phyloP scores from a whole-genome alignment of 1,140 invertebrate genomes.

The Paramacrobiotus metropolitanus region DNA sequence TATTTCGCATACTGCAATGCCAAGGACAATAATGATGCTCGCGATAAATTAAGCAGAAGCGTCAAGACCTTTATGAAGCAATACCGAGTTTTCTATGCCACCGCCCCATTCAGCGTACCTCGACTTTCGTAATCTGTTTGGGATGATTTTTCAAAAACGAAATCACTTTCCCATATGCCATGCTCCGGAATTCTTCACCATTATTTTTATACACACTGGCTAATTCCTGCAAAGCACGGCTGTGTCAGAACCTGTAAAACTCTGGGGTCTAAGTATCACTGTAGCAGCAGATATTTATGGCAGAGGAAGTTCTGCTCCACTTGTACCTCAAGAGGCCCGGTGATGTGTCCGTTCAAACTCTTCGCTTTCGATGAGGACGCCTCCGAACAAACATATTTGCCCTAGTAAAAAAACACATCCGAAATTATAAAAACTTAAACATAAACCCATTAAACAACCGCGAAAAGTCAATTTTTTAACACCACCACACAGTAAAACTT shows the following conservation, averaged over 20 bases:
- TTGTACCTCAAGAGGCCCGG: not conserved
- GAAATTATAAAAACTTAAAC: too few relatives aligned
- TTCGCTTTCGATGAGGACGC: not conserved
- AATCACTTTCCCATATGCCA: conserved; percentile 1
- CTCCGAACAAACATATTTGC: not conserved
- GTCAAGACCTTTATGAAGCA: too few relatives aligned
- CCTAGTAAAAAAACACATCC: not conserved
- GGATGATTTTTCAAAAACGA: not conserved
- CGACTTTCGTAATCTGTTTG: not conserved
- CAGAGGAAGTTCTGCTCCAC: too few relatives aligned
- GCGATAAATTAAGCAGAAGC: too few relatives aligned
- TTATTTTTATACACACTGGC: not conserved
- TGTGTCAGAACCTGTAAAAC: too few relatives aligned
- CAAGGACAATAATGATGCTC: too few relatives aligned
- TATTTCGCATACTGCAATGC: too few relatives aligned
- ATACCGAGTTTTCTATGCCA: too few relatives aligned
- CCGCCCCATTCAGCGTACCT: not conserved
- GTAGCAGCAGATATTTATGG: too few relatives aligned
- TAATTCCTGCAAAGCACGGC: not conserved
- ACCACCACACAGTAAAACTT: too few relatives aligned
- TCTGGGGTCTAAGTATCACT: not conserved
- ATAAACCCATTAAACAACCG: too few relatives aligned
- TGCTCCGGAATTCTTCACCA: not conserved
- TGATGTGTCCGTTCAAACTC: not conserved
- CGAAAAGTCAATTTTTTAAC: too few relatives aligned